Evolutionary conservation across 2,113 vertebrate species (phyloP), one percentile per base, ranked within the genome.

Genomic region (Elgaria multicarinata): DNA sequence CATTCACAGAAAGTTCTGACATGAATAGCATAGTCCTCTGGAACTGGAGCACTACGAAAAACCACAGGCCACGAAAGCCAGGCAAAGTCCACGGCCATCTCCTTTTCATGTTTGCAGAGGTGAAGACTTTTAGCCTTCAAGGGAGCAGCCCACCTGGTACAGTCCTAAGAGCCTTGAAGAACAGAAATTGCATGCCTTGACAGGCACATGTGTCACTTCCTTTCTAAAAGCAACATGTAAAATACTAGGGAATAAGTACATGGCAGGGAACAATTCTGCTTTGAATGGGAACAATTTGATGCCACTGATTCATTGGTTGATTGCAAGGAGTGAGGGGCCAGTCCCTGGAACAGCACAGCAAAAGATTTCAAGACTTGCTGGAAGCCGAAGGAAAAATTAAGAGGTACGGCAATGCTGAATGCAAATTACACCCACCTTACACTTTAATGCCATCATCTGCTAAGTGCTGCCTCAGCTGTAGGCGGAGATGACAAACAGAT

Each of bases 401-500:
- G 91, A 95, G 75, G 62, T 87, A 42, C 90, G 80, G 18, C 94
- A 95, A 50, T 92, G 90, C 87, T 92, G 91, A 69, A 95, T 86
- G 95, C 90, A 93, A 96, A 94, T 96, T 96, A 93, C 83, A 88
- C 95, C 96, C 95, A 95, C 96, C 89, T 95, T 87, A 77, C 64
- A 76, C 93, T 93, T 95, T 92, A 95, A 96, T 94, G 91, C 93
- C 91, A 92, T 92, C 95, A 93, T 92, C 93, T 86, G 76, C 90
- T 88, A 93, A 90, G 94, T 93, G 93, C 91, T 93, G 91, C 93
- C 93, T 94, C 95, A 95, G 94, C 87, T 94, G 95, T 95, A 92
- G 94, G 96, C 93, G 88, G 94, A 89, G 91, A 95, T 96, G 95
- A 95, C 93, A 96, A 96, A 96, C 93, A 96, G 93, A 95, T 90